Evolutionary conservation across 2,888 invertebrate genomes (phyloP).

Genomic region (Eristalis tenax): DNA sequence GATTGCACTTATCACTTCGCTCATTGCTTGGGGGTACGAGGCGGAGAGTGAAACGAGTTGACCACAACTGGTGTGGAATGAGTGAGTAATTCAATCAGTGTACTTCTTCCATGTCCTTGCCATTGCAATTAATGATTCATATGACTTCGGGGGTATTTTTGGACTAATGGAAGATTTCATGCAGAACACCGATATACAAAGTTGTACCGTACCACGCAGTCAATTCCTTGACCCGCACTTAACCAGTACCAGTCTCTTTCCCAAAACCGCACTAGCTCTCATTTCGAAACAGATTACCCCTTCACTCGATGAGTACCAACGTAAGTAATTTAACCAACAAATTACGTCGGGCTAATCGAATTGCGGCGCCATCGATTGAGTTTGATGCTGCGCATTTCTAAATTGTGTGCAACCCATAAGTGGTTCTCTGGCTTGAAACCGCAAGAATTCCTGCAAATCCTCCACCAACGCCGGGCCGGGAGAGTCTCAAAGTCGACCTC

Average conservation of each 20-base stretch:
- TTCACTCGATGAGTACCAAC: conserved; percentile 10
- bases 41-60: not conserved
- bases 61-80: too few relatives aligned
- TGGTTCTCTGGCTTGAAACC: conserved; percentile 47
- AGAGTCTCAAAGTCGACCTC: conserved; percentile 19
- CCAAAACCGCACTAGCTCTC: not conserved
- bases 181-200: too few relatives aligned
- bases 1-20: not conserved
- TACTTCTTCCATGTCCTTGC: too few relatives aligned
- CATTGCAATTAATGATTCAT: too few relatives aligned
- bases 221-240: too few relatives aligned
- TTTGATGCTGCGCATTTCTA: conserved; percentile 27
- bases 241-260: not conserved
- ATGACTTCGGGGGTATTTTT: too few relatives aligned
- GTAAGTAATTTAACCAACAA: conserved; percentile 67
- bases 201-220: too few relatives aligned
- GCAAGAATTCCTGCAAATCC: conserved; percentile 48
- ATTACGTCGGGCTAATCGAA: conserved; percentile 63
- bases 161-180: too few relatives aligned
- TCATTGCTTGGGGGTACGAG: not conserved
- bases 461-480: not conserved
- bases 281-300: not conserved
- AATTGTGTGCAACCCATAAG: conserved; percentile 61
- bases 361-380: conserved; percentile 67
- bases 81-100: too few relatives aligned